A percentile compares a stretch with the other conserved stretches of the same genome.
These are phyloP conservation scores for Eurytoma adleriae DNA, from an alignment of 2,888 invertebrate genomes.

Conservation along the genomic window DNA sequence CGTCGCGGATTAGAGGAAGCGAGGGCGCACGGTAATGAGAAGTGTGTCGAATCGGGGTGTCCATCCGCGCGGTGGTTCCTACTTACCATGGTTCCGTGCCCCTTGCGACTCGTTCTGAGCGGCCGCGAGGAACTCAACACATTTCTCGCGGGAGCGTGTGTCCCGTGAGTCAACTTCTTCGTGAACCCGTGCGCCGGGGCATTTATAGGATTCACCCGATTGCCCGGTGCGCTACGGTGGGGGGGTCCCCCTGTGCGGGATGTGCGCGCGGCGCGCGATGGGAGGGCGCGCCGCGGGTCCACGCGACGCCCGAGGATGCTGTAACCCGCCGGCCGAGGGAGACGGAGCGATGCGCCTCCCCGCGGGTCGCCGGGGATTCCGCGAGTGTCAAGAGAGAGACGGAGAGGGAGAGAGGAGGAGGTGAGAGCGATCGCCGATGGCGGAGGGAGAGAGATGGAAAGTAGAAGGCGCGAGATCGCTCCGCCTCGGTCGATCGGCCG, in stretches of 20 bases:
- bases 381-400: constrained; percentile 27
- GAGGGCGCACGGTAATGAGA: not conserved
- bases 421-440: constrained; percentile 54
- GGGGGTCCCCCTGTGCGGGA: constrained; percentile 55
- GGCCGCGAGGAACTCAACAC: constrained; percentile 61
- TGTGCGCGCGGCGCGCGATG: not conserved
- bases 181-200: constrained; percentile 67
- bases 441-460: constrained; percentile 60
- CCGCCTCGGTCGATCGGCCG: constrained; percentile 16
- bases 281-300: constrained; percentile 63
- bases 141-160: constrained; percentile 66
- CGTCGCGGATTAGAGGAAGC: not conserved
- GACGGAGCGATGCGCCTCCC: constrained; percentile 31
- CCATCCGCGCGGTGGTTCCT: not conserved
- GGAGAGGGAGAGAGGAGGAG: constrained; percentile 47
- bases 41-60: not conserved
- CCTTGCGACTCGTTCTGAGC: constrained; percentile 3
- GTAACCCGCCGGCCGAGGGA: constrained; percentile 63
- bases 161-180: constrained; percentile 69
- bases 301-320: constrained; percentile 70
- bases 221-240: constrained; percentile 60
- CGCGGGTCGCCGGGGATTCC: constrained; percentile 15
- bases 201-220: constrained; percentile 75
- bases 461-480: not conserved
- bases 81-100: constrained; percentile 49